Evolutionary conservation across 2,888 invertebrate species (phyloP), one percentile per base, ranked within the genome.

Genomic region (Spodoptera littoralis): DNA sequence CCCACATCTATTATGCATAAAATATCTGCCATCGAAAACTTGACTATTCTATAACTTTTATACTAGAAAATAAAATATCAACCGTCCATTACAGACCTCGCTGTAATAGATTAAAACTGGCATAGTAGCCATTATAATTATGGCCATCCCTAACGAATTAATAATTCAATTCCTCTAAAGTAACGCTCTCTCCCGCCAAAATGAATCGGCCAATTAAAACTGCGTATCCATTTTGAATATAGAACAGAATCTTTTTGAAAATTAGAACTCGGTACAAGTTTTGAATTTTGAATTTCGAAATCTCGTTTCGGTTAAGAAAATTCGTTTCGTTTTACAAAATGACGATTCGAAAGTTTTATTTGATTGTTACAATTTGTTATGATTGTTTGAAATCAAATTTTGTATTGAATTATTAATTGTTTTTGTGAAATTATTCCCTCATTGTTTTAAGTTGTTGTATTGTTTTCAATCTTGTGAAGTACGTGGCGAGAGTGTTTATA

Each of bases 201-300:
- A 77, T 78, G 77, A 78, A 77, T 74, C 66, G 74, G 60, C 60
- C 74, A 78, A 77, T 77, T 76, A 77, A 64, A 73, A 73, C 63
- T 12, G 53, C 65, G 72, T 73, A 76, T 79, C 72, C 79, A 73
- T 77, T 85, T 86, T 84, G 75, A 77, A 84, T 85, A 84, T 80
- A 78, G 79, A 77, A 77, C 73, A 71, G 73, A 70, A 73, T 65
- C 79, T 78, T 78, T 79, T 78, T 79, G 74, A 70, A 79, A 78
- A 77, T 78, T 72, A 73, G 65, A 79, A 79, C 71, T 65, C 68
- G 77, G 72, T 36, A 79, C 80, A 78, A 74, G 73, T 77, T 80
- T 78, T 60, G 75, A 73, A 82, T 75, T 77, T 75, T 49, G 70
- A 77, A 73, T 76, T 76, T 72, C 9, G 58, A 65, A 77, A 63